phyloP scores from a whole-genome alignment of 2,113 vertebrate species.

The Actenoides hombroni region DNA sequence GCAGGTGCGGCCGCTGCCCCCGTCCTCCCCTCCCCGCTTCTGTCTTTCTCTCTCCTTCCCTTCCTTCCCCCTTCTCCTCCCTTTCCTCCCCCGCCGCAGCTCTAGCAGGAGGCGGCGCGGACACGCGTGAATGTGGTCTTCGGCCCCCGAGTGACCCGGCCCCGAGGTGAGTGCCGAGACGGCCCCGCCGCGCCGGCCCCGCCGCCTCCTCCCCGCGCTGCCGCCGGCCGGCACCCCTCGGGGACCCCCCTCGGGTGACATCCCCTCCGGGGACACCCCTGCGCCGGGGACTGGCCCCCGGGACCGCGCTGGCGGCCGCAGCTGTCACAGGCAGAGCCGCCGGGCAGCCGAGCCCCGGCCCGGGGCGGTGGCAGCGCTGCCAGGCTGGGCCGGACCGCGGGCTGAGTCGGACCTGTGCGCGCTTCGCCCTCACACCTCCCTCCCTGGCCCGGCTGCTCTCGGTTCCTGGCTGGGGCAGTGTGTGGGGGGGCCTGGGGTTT shows the following conservation, averaged over 20 bases:
- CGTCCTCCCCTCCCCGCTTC: background rate
- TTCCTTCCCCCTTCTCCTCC: background rate
- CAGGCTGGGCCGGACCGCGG: background rate
- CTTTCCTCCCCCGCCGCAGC: background rate
- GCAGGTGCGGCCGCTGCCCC: background rate
- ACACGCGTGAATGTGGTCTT: background rate
- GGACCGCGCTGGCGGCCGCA: background rate
- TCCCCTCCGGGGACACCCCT: background rate
- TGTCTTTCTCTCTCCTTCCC: background rate
- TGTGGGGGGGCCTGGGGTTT: background rate
- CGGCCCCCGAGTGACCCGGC: background rate
- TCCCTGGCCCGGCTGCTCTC: background rate
- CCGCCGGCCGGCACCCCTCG: background rate
- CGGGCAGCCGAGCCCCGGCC: background rate
- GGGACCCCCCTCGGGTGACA: background rate
- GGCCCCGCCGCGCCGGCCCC: no score
- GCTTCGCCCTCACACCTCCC: background rate
- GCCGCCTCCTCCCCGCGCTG: background rate
- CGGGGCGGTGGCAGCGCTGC: background rate
- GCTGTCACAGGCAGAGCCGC: background rate
- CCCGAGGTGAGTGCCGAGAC: conserved; percentile 19
- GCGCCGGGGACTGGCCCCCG: background rate
- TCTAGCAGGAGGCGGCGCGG: conserved; percentile 6
- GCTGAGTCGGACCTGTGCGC: no score
- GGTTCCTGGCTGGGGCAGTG: background rate